A percentile compares a stretch with the other conserved stretches of the same genome.
These are phyloP conservation scores for Ochropleura leucogaster DNA, from an alignment of 2,888 invertebrate species.

Conservation along the genomic window DNA sequence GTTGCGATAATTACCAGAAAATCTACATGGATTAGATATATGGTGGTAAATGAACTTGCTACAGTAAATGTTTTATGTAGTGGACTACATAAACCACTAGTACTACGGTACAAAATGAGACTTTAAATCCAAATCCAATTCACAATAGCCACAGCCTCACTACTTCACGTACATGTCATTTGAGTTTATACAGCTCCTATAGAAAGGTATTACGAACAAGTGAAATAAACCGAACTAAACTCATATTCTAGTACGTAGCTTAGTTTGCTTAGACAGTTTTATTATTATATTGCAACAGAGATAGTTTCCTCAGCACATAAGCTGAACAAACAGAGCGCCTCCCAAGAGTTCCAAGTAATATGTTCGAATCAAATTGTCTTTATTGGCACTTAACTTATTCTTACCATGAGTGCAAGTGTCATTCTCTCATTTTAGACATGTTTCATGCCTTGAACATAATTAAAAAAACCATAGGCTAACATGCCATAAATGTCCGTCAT, in stretches of 20 bases:
- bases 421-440: constrained; percentile 48
- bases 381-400: constrained; percentile 46
- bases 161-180: constrained; percentile 13
- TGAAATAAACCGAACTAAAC: constrained; percentile 38
- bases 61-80: neutral
- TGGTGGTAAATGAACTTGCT: neutral
- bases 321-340: constrained; percentile 37
- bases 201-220: constrained; percentile 37
- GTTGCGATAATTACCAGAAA: no score
- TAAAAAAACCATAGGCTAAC: constrained; percentile 34
- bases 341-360: constrained; percentile 35
- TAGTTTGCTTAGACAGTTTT: constrained; percentile 31
- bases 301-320: constrained; percentile 31
- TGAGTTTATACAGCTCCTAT: constrained; percentile 30
- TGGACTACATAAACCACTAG: neutral
- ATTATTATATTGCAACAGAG: constrained; percentile 24
- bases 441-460: constrained; percentile 44
- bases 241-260: constrained; percentile 33
- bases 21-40: neutral
- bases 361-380: constrained; percentile 41
- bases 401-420: constrained; percentile 28
- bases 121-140: constrained; percentile 34
- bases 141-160: neutral
- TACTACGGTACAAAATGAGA: neutral
- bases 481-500: constrained; percentile 47